phyloP scores from a whole-genome alignment of 2,797 vertebrate species.

The Lateolabrax maculatus region DNA sequence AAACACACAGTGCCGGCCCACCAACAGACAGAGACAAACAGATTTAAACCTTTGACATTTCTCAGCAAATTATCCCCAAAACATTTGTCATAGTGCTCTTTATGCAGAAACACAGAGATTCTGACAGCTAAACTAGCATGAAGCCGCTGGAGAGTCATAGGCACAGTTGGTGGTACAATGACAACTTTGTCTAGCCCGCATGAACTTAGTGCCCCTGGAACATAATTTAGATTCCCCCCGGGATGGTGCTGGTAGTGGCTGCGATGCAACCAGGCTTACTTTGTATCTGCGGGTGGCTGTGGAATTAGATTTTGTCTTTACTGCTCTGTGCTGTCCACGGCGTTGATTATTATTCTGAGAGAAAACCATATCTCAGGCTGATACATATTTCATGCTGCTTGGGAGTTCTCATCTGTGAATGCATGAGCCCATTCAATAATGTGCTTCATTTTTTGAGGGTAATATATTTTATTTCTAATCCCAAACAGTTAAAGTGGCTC shows the following conservation, averaged over 20 bases:
- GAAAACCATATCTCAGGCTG: slow-evolving; percentile 69
- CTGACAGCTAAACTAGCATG: slow-evolving; percentile 68
- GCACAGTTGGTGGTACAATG: slow-evolving; percentile 53
- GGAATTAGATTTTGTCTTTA: slow-evolving; percentile 73
- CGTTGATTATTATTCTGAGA: slow-evolving; percentile 76
- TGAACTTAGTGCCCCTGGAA: slow-evolving; percentile 70
- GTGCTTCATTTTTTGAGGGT: slow-evolving; percentile 58
- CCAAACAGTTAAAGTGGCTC: slow-evolving; percentile 66
- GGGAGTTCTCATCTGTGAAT: slow-evolving; percentile 73
- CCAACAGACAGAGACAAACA: slow-evolving; percentile 33
- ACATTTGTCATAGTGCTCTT: slow-evolving; percentile 48
- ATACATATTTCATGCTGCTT: slow-evolving; percentile 79
- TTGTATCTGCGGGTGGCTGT: slow-evolving; percentile 49
- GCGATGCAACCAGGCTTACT: slow-evolving; percentile 43
- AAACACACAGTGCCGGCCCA: slow-evolving; percentile 12
- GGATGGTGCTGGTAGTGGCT: slow-evolving; percentile 39
- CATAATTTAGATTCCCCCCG: slow-evolving; percentile 66
- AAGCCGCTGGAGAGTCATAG: slow-evolving; percentile 61
- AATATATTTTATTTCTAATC: slow-evolving; percentile 71
- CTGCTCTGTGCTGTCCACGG: slow-evolving; percentile 50
- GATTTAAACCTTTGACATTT: slow-evolving; percentile 59
- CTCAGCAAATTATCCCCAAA: slow-evolving; percentile 50
- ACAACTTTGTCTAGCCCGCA: slow-evolving; percentile 71
- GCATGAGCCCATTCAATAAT: slow-evolving; percentile 72
- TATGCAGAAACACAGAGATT: slow-evolving; percentile 48